Evolutionary conservation across 2,797 vertebrate species (phyloP).

Genomic region (Ficedula albicollis): DNA sequence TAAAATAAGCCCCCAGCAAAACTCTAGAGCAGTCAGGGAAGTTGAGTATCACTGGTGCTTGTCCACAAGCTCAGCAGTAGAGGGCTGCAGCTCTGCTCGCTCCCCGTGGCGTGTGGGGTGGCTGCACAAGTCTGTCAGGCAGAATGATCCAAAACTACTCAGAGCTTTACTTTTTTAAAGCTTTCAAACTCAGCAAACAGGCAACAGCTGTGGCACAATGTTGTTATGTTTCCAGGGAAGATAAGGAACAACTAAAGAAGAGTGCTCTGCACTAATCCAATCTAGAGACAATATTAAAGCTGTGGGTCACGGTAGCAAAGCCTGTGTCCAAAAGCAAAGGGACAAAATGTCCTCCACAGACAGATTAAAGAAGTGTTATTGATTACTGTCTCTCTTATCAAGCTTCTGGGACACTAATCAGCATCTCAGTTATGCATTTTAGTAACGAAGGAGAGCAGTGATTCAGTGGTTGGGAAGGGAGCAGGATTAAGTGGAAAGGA

Average conservation of each 20-base stretch:
- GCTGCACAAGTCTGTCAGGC: neutral
- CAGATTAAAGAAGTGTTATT: neutral
- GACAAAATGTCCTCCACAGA: neutral
- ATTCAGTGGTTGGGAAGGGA: neutral
- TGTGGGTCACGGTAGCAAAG: neutral
- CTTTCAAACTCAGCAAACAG: neutral
- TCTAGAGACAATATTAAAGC: neutral
- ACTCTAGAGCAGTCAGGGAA: neutral
- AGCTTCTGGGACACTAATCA: neutral
- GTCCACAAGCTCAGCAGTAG: accelerated
- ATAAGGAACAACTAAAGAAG: neutral
- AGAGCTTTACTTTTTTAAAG: neutral
- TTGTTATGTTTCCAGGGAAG: neutral
- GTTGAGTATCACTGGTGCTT: accelerated
- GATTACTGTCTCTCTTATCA: neutral
- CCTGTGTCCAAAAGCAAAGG: neutral
- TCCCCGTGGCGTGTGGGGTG: accelerated
- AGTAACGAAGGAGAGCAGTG: neutral
- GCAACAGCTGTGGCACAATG: neutral
- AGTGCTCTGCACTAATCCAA: neutral
- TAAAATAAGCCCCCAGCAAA: neutral
- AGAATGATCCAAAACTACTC: neutral
- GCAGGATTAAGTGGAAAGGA: neutral
- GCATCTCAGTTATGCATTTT: neutral
- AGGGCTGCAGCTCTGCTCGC: neutral